Base-by-base conservation (phyloP, 2,888 invertebrate genomes). In the Alsophila aescularia region DNA sequence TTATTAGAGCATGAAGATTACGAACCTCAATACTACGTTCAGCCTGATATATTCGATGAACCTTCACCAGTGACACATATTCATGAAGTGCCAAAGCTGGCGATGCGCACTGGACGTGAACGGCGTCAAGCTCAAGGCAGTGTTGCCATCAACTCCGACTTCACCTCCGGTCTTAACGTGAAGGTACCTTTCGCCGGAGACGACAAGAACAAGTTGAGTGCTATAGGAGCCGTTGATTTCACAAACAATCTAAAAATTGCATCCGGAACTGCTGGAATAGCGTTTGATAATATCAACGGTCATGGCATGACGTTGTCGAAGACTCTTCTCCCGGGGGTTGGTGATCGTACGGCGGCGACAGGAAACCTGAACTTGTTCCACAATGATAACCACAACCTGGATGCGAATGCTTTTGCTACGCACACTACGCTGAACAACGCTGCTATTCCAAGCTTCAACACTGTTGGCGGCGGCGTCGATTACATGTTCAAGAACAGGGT, bases 331-430 rank as follows among this genome's bases (percentile, higher is more conserved):
- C 80, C 82, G 0, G 62, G 67, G 16, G 73, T 78, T 32, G 81
- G 77, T 0, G 64, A 80, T 24, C 72, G 76, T 40, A 8, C 73
- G 21, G 76, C 79, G 0, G 79, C 68, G 0, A 76, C 75, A 0
- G 83, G 73, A 0, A 70, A 65, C 6, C 42, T 81, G 7, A 81
- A 74, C 34, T 55, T 84, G 5, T 50, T 81, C 51, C 60, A 76
- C 41, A 77, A 72, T 13, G 61, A 66, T 1, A 64, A 72, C 52
- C 81, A 83, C 44, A 72, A 77, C 10, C 41, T 85, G 10, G 71
- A 66, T 32, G 82, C 81, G 0, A 83, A 82, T 15, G 85, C 83
- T 0, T 85, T 83, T 62, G 40, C 75, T 15, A 73, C 79, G 8
- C 77, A 71, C 51, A 83, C 67, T 34, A 75, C 79, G 70, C 83